A percentile compares a stretch with the other conserved stretches of the same genome.
phyloP scores from a whole-genome alignment of 92 coral and sea anemone species.

The Epizoanthus rinbou region DNA sequence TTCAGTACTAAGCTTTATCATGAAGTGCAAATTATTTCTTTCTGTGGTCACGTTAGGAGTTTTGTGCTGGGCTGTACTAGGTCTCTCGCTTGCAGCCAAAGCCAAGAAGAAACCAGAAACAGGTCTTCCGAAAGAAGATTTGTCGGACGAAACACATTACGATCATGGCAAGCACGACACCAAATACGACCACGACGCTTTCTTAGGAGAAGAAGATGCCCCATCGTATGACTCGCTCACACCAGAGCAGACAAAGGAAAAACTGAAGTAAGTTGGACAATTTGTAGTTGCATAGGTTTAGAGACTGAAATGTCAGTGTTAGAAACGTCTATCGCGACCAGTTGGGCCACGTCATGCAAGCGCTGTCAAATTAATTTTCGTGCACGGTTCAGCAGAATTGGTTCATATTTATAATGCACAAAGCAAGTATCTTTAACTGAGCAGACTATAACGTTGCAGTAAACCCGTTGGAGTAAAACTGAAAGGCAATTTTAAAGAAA shows the following conservation, averaged over 20 bases:
- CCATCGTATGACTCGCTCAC: slow-evolving; percentile 48
- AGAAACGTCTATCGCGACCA: background rate
- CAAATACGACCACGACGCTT: slow-evolving; percentile 78
- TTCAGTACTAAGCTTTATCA: background rate
- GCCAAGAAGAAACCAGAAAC: slow-evolving; percentile 20
- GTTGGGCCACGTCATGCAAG: no score
- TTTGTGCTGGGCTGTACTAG: background rate
- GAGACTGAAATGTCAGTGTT: background rate
- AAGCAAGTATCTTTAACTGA: no score
- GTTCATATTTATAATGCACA: no score
- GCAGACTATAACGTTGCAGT: no score
- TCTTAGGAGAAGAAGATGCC: slow-evolving; percentile 76
- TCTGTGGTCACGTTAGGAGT: background rate
- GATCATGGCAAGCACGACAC: slow-evolving; percentile 55
- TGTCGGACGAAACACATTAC: slow-evolving; percentile 54
- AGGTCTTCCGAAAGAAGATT: slow-evolving; percentile 22
- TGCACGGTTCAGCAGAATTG: no score
- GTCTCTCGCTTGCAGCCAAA: slow-evolving; percentile 6
- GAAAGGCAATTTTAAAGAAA: no score
- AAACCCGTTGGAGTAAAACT: no score
- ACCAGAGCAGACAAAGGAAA: slow-evolving; percentile 50
- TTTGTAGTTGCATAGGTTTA: background rate
- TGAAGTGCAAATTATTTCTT: slow-evolving; percentile 28
- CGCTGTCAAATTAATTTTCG: no score
- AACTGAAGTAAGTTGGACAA: slow-evolving; percentile 58